A percentile compares a stretch with the other conserved stretches of the same genome.
phyloP scores from a whole-genome alignment of 35 echinoderm and acorn worm species.

The Apostichopus japonicus region DNA sequence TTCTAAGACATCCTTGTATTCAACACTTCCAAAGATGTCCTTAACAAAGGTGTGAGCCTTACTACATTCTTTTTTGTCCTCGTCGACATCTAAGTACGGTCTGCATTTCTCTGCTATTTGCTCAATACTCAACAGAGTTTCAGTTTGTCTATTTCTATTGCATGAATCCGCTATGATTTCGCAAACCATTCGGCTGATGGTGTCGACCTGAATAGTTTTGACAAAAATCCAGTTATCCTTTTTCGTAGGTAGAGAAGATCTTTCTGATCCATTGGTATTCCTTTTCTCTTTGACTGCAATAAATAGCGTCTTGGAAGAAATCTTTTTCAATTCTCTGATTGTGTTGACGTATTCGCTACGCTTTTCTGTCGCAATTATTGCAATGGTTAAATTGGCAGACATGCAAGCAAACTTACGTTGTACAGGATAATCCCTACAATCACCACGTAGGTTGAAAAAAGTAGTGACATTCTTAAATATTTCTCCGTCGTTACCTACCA shows the following conservation, averaged over 20 bases:
- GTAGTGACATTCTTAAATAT: neutral
- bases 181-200: neutral
- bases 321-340: neutral
- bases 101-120: neutral
- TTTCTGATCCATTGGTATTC: neutral
- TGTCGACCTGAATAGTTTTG: neutral
- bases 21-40: neutral
- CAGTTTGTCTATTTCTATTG: neutral
- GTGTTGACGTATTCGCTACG: neutral
- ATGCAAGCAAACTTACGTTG: neutral
- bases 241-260: neutral
- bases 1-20: neutral
- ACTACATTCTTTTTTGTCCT: neutral
- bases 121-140: neutral
- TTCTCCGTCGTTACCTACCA: neutral
- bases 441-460: constrained; percentile 15
- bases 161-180: neutral
- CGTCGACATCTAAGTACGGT: neutral
- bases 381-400: neutral
- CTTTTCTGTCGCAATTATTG: neutral
- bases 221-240: neutral
- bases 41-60: neutral
- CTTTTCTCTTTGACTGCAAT: neutral
- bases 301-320: neutral
- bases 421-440: neutral